Base-by-base conservation (phyloP, 2,113 vertebrate genomes). In the Willisornis vidua region DNA sequence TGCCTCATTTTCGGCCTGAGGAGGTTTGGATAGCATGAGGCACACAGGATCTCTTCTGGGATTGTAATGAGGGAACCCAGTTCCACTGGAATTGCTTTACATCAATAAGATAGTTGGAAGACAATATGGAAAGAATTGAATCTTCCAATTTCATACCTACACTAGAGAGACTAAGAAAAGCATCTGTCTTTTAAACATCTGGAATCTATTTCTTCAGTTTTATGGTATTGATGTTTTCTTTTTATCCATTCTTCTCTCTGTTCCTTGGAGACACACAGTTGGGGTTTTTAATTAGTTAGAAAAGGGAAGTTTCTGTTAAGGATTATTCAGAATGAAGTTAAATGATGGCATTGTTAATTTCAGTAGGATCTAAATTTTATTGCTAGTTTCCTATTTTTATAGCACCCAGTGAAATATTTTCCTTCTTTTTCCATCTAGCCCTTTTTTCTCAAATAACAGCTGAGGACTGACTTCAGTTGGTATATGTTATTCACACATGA, bases 141-240 rank as follows among this genome's bases (percentile, higher is more conserved):
- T 20, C 72, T 93, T 96, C 25, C 39, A 71, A 29, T 79, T 93
- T 92, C 68, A 80, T 94, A 94, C 82, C 87, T 94, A 57, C 45
- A 20, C 35, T 85, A 54, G 58, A 90, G 77, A 52, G 31, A 43
- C 43, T 55, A 77, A 41, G 71, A 51, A 80, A 91, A 87, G 13
- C 85, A 87, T 78, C 35, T 85, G 25, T 18, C 18, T 62, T 83
- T 73, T 91, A 72, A 58, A 89, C 82, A 95, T 94, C 74, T 96
- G 94, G 88, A 86, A 92, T 77, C 25, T 82, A 22, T 94, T 96
- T 91, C 52, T 93, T 77, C 24, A 37, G 39, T 78, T 90, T 92
- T 57, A 85, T 93, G n/a, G 55, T 49, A 77, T 22, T 83, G 52
- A 57, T 80, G 49, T 61, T 87, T 81, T 90, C 51, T 73, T 85